phyloP scores from a whole-genome alignment of 2,797 vertebrate species.

The Remorina albescens region DNA sequence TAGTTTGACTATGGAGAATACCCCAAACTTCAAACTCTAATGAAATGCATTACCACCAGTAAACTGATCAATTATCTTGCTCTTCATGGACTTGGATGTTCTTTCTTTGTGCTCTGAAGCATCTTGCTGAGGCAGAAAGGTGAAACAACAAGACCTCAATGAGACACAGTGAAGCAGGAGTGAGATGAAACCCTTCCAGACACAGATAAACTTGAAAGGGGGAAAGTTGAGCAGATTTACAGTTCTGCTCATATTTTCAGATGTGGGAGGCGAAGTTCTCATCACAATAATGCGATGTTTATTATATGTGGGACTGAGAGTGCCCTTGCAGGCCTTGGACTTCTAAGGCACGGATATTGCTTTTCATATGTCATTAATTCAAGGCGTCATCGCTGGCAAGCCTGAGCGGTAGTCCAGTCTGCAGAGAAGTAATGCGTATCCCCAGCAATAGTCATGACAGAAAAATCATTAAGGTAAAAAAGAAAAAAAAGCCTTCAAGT shows the following conservation, averaged over 20 bases:
- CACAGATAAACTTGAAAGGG: conserved; percentile 62
- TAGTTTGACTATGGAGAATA: background rate
- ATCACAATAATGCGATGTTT: conserved; percentile 78
- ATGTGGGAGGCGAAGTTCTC: conserved; percentile 66
- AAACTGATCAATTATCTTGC: conserved; percentile 17
- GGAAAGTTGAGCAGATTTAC: conserved; percentile 78
- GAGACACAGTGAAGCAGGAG: conserved; percentile 45
- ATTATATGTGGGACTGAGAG: conserved; percentile 75
- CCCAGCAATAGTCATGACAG: conserved; percentile 64
- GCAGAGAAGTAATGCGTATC: conserved; percentile 63
- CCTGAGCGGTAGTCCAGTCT: conserved; percentile 78
- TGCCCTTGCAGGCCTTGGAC: conserved; percentile 77
- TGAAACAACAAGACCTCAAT: conserved; percentile 31
- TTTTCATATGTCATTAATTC: conserved; percentile 87
- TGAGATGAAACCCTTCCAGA: conserved; percentile 54
- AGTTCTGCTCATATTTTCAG: conserved; percentile 65
- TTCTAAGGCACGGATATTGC: conserved; percentile 78
- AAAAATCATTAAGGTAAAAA: conserved; percentile 54
- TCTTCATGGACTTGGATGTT: conserved; percentile 20
- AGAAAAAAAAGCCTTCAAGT: conserved; percentile 47
- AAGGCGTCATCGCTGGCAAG: conserved; percentile 78
- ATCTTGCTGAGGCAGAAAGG: conserved; percentile 17
- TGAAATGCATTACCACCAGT: conserved; percentile 6
- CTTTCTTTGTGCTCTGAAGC: background rate
- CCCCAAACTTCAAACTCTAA: background rate